Base-by-base conservation (phyloP, 2,888 invertebrate species). In the Spisula solida region DNA sequence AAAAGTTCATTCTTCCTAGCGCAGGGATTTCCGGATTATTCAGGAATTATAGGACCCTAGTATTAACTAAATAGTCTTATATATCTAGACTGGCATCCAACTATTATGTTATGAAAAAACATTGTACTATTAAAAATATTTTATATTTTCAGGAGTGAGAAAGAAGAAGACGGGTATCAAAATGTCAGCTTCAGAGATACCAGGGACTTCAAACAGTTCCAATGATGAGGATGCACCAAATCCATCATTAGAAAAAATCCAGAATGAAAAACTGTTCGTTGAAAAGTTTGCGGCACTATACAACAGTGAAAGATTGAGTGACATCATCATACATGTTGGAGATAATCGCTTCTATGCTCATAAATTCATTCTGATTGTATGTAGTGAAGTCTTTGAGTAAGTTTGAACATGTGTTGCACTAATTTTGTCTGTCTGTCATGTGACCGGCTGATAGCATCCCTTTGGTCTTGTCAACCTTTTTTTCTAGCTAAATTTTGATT, bases 361-460 rank as follows among this genome's bases (percentile, higher is more conserved):
- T 86, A 95, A 94, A 82, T 95, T 95, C 86, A 89, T 95, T 47
- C 91, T 95, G 85, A 93, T 94, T 31, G 93, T 94, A 31, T 94
- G 94, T 70, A 95, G 95, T 92, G 94, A 95, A 86, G 95, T 95
- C 2, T 95, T 95, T 92, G 94, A 94, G 95, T 95, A 90, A 94
- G 95, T 41, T 41, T 2, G 41, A 41, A 8, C 2, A 41, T 41
- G 41, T 41, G 8, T 2, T 56, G 56, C 56, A 56, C 2, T 20
- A 12, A 56, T 56, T 56, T 56, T 56, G 4, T 56, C 16, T 56
- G 4, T 56, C 16, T 56, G 4, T 41, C 41, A 41, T 41, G 41
- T 41, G 41, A 41, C 41, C 8, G 41, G 41, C 41, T 41, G 4
- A 41, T 41, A 2, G 8, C 8, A 41, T 2, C 41, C 41, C 41